Percentiles rank a stretch among this genome's conserved stretches.
Evolutionary conservation across 30 jellyfish, hydroid and myxozoan genomes (phyloP).

Genomic region (Pseudorhiza aurosa): DNA sequence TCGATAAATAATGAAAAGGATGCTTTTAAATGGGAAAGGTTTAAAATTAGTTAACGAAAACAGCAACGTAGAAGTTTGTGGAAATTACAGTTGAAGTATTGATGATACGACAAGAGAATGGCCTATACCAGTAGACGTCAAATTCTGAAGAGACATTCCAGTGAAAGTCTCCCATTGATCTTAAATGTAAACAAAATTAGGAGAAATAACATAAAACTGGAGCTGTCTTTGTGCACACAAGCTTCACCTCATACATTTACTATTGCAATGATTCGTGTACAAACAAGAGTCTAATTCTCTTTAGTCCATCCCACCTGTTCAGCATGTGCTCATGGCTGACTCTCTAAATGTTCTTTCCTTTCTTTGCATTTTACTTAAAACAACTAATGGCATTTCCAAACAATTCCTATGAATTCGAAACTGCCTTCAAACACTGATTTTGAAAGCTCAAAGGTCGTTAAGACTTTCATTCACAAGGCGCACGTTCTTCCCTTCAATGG

Average conservation of each 20-base stretch:
- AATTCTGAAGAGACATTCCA: conserved; percentile 17
- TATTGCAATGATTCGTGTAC: conserved; percentile 1
- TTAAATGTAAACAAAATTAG: conserved; percentile 14
- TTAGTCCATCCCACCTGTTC: conserved; percentile 38
- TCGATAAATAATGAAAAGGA: too few species aligned
- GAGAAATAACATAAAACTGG: neutral
- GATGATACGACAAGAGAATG: too few species aligned
- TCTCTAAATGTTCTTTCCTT: neutral
- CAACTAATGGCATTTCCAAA: conserved; percentile 1
- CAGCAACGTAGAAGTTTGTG: too few species aligned
- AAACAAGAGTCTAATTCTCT: conserved; percentile 10
- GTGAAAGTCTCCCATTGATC: neutral
- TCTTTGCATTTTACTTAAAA: conserved; percentile 12
- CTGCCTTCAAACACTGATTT: neutral
- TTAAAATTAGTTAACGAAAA: too few species aligned
- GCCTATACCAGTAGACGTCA: too few species aligned
- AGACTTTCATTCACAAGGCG: too few species aligned
- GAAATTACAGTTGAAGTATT: too few species aligned
- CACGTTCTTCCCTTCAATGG: too few species aligned
- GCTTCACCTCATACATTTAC: conserved; percentile 18
- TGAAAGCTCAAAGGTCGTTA: neutral
- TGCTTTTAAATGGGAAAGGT: too few species aligned
- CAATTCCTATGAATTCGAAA: neutral
- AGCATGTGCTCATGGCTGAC: conserved; percentile 5
- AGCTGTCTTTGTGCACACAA: neutral